Evolutionary conservation across 2,888 invertebrate species (phyloP).

Genomic region (Gymnocheta viridis): DNA sequence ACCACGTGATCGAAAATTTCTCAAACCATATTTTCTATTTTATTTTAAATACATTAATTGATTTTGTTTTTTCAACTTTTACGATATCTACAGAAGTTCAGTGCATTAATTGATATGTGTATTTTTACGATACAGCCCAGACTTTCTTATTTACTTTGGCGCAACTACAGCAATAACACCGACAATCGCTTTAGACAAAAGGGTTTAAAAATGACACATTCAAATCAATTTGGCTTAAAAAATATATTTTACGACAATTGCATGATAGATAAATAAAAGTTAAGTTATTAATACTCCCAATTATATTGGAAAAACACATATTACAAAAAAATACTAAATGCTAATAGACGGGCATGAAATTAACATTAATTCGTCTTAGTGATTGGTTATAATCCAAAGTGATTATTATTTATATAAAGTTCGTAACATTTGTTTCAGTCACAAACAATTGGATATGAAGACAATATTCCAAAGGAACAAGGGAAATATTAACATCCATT

Average conservation of each 20-base stretch:
- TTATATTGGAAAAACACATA: neutral
- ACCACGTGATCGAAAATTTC: too few species aligned
- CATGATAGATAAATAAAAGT: neutral
- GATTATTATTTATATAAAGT: too few species aligned
- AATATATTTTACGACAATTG: constrained; percentile 8
- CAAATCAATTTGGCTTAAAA: constrained; percentile 24
- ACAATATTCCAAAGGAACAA: too few species aligned
- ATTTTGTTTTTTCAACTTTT: constrained; percentile 28
- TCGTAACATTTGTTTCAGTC: too few species aligned
- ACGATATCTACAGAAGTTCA: constrained; percentile 2
- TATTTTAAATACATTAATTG: too few species aligned
- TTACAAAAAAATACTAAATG: neutral
- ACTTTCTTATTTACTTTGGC: constrained; percentile 56
- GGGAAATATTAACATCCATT: too few species aligned
- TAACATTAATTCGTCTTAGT: too few species aligned
- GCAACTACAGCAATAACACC: neutral
- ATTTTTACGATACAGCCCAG: constrained; percentile 17
- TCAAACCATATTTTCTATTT: too few species aligned
- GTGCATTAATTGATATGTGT: neutral
- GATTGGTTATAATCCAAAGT: too few species aligned
- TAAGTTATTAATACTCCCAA: neutral
- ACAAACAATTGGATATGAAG: too few species aligned
- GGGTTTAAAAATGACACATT: constrained; percentile 33
- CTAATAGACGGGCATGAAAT: neutral
- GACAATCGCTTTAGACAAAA: constrained; percentile 5